Evolutionary conservation across 2,888 invertebrate species (phyloP), one percentile per base, ranked within the genome.

Genomic region (Bibio marci): DNA sequence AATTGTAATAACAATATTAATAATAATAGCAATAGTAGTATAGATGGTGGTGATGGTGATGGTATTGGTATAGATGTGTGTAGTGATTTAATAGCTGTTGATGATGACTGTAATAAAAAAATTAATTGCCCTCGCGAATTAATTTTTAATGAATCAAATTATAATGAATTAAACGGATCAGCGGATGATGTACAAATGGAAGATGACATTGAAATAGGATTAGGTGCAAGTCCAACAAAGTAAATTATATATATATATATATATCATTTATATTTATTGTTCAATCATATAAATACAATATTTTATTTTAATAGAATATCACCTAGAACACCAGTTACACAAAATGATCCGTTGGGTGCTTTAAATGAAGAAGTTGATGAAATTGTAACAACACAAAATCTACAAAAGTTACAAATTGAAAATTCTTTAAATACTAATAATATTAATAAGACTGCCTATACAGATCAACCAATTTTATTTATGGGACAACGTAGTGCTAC

Each of bases 291-390:
- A 28, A 36, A 8, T 37, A 14, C 22, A 22, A 22, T 22, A 22
- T 22, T 22, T 41, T 27, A 44, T 34, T 27, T 17, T 30, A 36
- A 41, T 54, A 78, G 77, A 52, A 62, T 74, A 35, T 78, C 80
- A 1, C 78, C 77, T 27, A 70, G 87, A 41, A 88, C 87, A 3
- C 82, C 87, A 1, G 88, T 92, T 1, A 81, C 90, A 0, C 76
- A 85, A 53, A 88, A 91, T 59, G 92, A 92, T 64, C 92, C 92
- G 0, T 64, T 92, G 17, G 92, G 91, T 6, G 87, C 90, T 4
- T 65, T 91, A 2, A 59, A 67, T 41, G 64, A 62, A 45, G 59
- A 59, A 38, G 53, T 55, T 35, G 46, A 59, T 12, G 47, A 47
- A 36, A 46, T 45, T 12, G 42, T 41, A 37, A 55, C 55, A 2